Conservation (phyloP, 1,140 invertebrate species). For the Brachionus rubens region DNA sequence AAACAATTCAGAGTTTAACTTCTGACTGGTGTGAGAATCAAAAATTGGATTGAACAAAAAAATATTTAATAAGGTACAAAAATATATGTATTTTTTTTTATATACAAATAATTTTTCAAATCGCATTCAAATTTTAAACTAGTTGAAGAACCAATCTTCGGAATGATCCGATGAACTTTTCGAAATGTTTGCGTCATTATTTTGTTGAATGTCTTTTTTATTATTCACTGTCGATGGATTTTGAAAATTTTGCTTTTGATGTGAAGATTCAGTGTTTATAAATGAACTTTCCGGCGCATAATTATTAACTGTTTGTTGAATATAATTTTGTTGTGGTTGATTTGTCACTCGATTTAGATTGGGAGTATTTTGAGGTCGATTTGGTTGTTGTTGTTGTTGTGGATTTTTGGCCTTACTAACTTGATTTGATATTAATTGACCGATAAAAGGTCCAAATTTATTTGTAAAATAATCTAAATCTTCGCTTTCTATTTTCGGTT, state of each 20-base stretch:
- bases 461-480: not conserved
- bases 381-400: not conserved
- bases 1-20: conserved; percentile 27
- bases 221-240: not conserved
- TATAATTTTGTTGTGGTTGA: too few relatives aligned
- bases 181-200: not conserved
- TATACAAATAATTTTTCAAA: conserved; percentile 24
- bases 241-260: too few relatives aligned
- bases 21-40: not conserved
- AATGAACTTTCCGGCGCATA: too few relatives aligned
- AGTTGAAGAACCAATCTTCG: conserved; percentile 19
- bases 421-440: not conserved
- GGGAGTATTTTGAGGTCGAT: too few relatives aligned
- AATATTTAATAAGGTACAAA: conserved; percentile 18
- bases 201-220: not conserved
- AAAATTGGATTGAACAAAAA: not conserved
- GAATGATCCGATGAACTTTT: conserved; percentile 23
- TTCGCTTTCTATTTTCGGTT: not conserved
- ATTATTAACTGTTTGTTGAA: too few relatives aligned
- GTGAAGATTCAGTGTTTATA: too few relatives aligned
- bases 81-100: too few relatives aligned
- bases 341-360: too few relatives aligned
- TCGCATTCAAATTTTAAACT: not conserved
- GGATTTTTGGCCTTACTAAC: not conserved
- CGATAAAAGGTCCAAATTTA: conserved; percentile 13